Evolutionary conservation across 1,140 invertebrate genomes (phyloP), one percentile per base, ranked within the genome.

Genomic region (Oncopodura yosiiana): DNA sequence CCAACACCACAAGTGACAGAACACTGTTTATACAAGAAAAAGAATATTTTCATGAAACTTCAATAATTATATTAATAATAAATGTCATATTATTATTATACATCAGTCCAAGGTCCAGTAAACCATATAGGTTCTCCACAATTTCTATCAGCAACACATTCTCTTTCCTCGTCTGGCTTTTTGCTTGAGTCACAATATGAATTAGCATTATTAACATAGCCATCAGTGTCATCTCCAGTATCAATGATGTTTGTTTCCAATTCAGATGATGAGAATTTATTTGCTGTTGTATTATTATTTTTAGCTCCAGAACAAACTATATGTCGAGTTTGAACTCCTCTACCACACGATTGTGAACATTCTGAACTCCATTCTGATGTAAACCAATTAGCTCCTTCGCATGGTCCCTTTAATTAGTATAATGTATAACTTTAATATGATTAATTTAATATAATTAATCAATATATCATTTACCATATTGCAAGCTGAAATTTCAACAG

Each of bases 81-180:
- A 39, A 18, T 9, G 37, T n/a, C 6, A 41, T n/a, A 16, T 32
- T 42, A 23, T 3, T 30, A 30, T 48, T 59, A 58, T 61, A 78
- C 77, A 69, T 77, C 67, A 2, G 75, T 70, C 83, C 83, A 86
- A 1, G 80, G 75, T 18, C 82, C 80, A 19, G 72, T 68, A 59
- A 81, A 82, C 83, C 83, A 87, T 58, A 14, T 27, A 2, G 79
- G 74, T 1, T 77, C 79, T 19, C 76, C 75, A 66, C 82, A 85
- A 5, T 75, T 70, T 49, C 74, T 74, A 30, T 76, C 75, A 38
- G 76, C 78, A 44, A 74, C 74, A 60, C 84, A 86, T 3, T 74
- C 72, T 61, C 79, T 70, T 1, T 73, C 73, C 3, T 71, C 74
- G 49, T 76, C 73, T 0, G 82, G 82, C 60, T 76, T 77, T 14